Conservation (phyloP, 2,888 invertebrate species). For the Glyphotaelius pellucidus region DNA sequence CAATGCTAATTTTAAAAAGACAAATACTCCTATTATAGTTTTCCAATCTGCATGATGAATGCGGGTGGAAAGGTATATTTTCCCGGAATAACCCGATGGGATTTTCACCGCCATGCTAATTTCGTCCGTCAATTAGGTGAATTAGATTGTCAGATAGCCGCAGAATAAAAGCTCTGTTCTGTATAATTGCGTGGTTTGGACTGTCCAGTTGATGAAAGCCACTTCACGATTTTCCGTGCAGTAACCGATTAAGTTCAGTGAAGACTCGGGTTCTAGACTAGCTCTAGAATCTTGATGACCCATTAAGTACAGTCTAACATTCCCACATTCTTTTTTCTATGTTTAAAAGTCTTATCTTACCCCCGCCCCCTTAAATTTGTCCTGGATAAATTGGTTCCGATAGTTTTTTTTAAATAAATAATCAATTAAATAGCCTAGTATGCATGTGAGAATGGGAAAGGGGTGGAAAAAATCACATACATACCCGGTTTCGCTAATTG, state of each 20-base stretch:
- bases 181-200: not conserved
- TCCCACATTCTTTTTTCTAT: too few relatives aligned
- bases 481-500: too few relatives aligned
- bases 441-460: too few relatives aligned
- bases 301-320: too few relatives aligned
- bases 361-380: too few relatives aligned
- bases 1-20: not conserved
- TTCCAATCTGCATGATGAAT: not conserved
- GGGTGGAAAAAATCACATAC: too few relatives aligned
- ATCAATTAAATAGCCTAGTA: too few relatives aligned
- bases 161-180: not conserved
- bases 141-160: not conserved
- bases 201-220: not conserved
- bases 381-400: too few relatives aligned
- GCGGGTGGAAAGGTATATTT: not conserved
- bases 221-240: not conserved
- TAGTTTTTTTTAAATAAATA: too few relatives aligned
- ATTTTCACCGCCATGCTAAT: not conserved
- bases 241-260: not conserved
- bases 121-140: not conserved
- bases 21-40: not conserved
- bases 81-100: not conserved
- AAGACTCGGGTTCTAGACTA: not conserved
- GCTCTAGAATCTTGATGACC: not conserved
- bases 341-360: too few relatives aligned